These are phyloP conservation scores for Todiramphus saurophagus DNA, from an alignment of 2,113 vertebrate genomes.

Conservation along the genomic window DNA sequence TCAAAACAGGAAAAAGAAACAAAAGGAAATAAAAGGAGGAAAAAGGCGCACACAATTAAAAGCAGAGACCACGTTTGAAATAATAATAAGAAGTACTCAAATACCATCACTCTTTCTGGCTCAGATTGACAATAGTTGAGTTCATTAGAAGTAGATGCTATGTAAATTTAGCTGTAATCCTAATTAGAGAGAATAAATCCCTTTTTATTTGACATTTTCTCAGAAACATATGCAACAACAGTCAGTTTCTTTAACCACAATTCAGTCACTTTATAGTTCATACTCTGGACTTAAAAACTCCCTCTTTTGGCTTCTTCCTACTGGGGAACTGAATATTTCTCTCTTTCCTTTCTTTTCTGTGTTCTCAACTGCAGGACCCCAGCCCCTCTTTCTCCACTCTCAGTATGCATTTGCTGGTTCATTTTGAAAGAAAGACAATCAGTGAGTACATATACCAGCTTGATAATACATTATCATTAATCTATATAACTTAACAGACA, in stretches of 20 bases:
- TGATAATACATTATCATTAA: background rate
- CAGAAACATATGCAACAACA: background rate
- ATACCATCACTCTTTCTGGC: background rate
- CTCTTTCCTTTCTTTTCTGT: background rate
- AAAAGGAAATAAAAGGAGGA: too few species aligned
- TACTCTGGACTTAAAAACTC: background rate
- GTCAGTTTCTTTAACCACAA: background rate
- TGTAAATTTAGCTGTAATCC: background rate
- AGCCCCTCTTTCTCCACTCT: background rate
- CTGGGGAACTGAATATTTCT: background rate
- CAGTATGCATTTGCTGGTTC: background rate
- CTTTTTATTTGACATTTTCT: background rate
- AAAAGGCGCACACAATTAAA: background rate
- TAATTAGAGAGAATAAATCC: background rate
- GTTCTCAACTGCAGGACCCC: background rate
- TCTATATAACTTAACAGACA: background rate
- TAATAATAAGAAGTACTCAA: background rate
- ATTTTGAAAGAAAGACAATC: background rate
- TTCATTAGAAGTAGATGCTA: background rate
- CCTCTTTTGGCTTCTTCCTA: background rate
- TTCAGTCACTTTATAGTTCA: background rate
- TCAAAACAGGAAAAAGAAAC: background rate
- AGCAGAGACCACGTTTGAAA: background rate
- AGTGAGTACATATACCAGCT: background rate
- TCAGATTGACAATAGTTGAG: background rate